Base-by-base conservation (phyloP, 2,888 invertebrate genomes). In the Xanthia togata region DNA sequence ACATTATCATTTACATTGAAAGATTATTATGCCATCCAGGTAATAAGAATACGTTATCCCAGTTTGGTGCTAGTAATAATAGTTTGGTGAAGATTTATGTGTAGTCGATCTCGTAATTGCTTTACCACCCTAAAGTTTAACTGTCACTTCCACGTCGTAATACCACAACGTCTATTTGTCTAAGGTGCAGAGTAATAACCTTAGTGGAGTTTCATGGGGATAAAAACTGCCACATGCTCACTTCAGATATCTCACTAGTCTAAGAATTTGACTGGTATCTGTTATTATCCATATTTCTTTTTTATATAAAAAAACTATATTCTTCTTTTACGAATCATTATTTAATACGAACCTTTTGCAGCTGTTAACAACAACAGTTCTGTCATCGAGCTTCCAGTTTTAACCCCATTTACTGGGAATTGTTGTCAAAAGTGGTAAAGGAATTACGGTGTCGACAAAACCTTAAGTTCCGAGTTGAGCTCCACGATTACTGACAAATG, bases 21-120 rank as follows among this genome's bases (percentile, higher is more conserved):
- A 89, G 99, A 99, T 94, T 98, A 98, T 90, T 98, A 98, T 91
- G 97, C 97, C 47, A 98, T 98, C 83, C 97, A 97, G 96, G 98
- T 98, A 93, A 74, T 62, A 23, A 50, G 3, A 64, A 41, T 35
- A 64, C 35, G 0, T 47, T 60, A 41, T 0, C 68, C 26, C 17
- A 38, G 38, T 35, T 47, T 8, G 4, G 14, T 67, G 4, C 17
- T 53, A 53, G n/a, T 31, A 35, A 53, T 41, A 6, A 38, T 9
- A 12, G 20, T 14, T 71, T 23, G 20, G 23, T 14, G 12, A 47
- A 5, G 35, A n/a, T 57, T n/a, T 68, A 38, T 68, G 3, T n/a
- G 31, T 23, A 31, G 14, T n/a, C n/a, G n/a, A 17, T 9, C 67
- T 17, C 5, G n/a, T n/a, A 53, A 50, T 50, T 23, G 47, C 12